Conservation (phyloP, 2,888 invertebrate species). For the Ophion costatus region DNA sequence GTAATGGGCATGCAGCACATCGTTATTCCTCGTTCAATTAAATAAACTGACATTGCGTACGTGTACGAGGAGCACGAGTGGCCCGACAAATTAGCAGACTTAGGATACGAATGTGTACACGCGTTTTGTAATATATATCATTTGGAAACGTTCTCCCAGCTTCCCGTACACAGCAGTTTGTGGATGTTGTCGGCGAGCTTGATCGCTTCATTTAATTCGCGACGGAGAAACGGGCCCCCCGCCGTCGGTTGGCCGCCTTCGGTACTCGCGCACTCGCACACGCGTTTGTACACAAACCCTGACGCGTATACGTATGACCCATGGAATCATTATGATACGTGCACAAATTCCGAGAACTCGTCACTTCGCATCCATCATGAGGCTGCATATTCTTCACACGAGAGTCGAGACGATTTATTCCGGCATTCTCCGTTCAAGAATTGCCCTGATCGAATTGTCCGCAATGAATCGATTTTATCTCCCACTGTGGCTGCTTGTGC, state of each 20-base stretch:
- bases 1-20: background rate
- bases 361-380: conserved; percentile 43
- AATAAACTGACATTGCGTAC: conserved; percentile 38
- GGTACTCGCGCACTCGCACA: conserved; percentile 16
- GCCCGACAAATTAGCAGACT: conserved; percentile 41
- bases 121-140: conserved; percentile 7
- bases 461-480: conserved; percentile 15
- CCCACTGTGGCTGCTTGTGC: background rate
- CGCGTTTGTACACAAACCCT: background rate
- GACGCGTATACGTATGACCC: background rate
- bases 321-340: conserved; percentile 46
- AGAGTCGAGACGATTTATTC: conserved; percentile 48
- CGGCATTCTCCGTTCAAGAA: conserved; percentile 35
- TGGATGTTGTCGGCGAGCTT: conserved; percentile 48
- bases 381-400: background rate
- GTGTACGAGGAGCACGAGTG: conserved; percentile 15
- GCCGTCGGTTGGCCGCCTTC: conserved; percentile 12
- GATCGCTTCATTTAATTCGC: conserved; percentile 65
- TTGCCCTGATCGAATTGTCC: conserved; percentile 19
- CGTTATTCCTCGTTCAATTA: conserved; percentile 1
- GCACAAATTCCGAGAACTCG: conserved; percentile 47
- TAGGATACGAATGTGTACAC: background rate
- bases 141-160: conserved; percentile 9
- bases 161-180: conserved; percentile 13
- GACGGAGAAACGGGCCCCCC: conserved; percentile 41